Percentiles rank a stretch among this genome's conserved stretches.
Conservation (phyloP, 2,113 vertebrate species). For the Galeopterus variegatus region DNA sequence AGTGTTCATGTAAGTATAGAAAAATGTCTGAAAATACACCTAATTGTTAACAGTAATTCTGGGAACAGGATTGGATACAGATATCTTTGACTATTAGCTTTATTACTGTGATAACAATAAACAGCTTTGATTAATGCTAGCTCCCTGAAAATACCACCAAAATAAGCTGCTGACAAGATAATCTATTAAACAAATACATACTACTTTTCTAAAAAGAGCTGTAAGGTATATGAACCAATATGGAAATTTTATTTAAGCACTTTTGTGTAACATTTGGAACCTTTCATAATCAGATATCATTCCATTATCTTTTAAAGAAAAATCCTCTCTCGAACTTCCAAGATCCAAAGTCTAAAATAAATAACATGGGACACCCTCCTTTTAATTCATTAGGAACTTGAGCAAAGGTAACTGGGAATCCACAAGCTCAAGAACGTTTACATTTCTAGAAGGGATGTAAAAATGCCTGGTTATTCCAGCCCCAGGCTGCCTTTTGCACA, state of each 20-base stretch:
- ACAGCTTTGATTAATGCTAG: not conserved
- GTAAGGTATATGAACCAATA: not conserved
- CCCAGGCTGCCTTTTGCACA: not conserved
- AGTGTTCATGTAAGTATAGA: not conserved
- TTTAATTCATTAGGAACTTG: not conserved
- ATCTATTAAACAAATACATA: not conserved
- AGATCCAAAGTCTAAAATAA: slow-evolving; percentile 37
- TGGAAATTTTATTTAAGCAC: not conserved
- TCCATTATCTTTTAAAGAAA: slow-evolving; percentile 11
- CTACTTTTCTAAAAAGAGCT: not conserved
- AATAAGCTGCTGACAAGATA: not conserved
- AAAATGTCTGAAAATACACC: not conserved
- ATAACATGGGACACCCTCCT: not conserved
- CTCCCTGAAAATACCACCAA: not conserved
- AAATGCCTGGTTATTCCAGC: not conserved
- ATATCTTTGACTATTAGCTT: slow-evolving; percentile 19
- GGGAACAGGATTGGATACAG: not conserved
- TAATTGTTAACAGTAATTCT: not conserved
- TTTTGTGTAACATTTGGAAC: not conserved
- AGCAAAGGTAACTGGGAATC: not conserved
- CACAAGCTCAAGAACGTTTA: not conserved
- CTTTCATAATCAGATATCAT: not conserved
- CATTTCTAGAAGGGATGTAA: not conserved
- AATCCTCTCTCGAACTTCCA: not conserved
- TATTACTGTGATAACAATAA: not conserved